Base-by-base conservation (phyloP, 2,888 invertebrate genomes). In the Eilema sororculum region DNA sequence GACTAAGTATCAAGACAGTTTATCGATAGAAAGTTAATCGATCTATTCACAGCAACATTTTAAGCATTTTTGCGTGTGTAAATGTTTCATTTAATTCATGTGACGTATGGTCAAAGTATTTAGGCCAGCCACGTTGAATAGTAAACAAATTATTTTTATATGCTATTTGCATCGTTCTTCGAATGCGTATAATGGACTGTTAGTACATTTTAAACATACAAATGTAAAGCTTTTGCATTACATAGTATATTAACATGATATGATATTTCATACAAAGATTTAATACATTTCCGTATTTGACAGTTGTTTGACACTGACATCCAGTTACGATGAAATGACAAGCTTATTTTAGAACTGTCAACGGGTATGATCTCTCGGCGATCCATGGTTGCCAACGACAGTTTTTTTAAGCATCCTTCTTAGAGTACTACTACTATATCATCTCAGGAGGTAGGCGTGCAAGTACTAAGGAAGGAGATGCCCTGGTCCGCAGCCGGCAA, bases 11-110 rank as follows among this genome's bases (percentile, higher is more conserved):
- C 56, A 20, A 64, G 46, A 37, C 13, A 69, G 70, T 79, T 78
- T 80, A 78, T 80, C 81, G 79, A 80, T 78, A 80, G 61, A 57
- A 41, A 16, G 70, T 78, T 76, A 74, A 78, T 80, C 79, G 80
- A 79, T 59, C 28, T 69, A 73, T 71, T 77, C 60, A 65, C 79
- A 72, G 57, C 79, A 73, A 61, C 75, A 69, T 60, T 77, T 78
- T 74, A 66, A 16, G 22, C 13, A 41, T 41, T 41, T 52, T 65
- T 24, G 52, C 58, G n/a, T 41, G 24, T 68, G 56, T 33, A 24
- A 33, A 22, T 46, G 30, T 46, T 56, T 37, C 33, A 30, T 65
- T 69, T 57, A 60, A 60, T 69, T 25, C 22, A 10, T 16, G 16
- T 69, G 65, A 60, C 60, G 68, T 30, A 30, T 41, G 28, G 13